phyloP scores from a whole-genome alignment of 2,888 invertebrate genomes.

The Thecophora atra region DNA sequence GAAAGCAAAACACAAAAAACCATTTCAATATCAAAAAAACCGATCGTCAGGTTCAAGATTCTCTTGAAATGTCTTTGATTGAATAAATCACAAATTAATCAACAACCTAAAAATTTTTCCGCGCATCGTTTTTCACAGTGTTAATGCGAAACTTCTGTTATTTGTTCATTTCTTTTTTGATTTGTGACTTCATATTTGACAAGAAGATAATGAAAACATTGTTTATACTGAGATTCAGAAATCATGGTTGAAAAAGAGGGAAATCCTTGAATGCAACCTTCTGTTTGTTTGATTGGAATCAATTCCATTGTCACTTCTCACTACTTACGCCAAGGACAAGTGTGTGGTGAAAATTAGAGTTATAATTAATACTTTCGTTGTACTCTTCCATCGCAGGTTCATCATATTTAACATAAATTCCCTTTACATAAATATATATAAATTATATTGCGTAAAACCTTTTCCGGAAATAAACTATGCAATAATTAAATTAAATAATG shows the following conservation, averaged over 20 bases:
- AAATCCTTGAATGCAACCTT: background rate
- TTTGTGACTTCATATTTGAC: background rate
- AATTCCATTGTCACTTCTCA: conserved; percentile 1
- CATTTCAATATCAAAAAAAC: too few relatives aligned
- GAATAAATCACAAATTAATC: too few relatives aligned
- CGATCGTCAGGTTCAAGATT: too few relatives aligned
- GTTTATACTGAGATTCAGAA: background rate
- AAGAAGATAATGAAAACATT: background rate
- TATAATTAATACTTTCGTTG: conserved; percentile 51
- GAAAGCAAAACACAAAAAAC: too few relatives aligned
- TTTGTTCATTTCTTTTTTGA: background rate
- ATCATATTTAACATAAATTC: conserved; percentile 43
- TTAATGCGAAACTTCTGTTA: background rate
- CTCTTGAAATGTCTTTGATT: too few relatives aligned
- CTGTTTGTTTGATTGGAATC: background rate
- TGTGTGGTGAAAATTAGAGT: conserved; percentile 50
- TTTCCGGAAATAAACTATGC: too few relatives aligned
- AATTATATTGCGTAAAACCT: background rate
- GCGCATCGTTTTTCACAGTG: too few relatives aligned
- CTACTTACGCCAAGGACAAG: conserved; percentile 53
- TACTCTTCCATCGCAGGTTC: conserved; percentile 45
- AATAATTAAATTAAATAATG: too few relatives aligned
- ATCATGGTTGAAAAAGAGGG: background rate
- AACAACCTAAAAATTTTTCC: too few relatives aligned
- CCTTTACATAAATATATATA: too few relatives aligned